Percentiles rank a stretch among this genome's conserved stretches.
Evolutionary conservation across 2,888 invertebrate species (phyloP).

Genomic region (Schrankia costaestrigalis): DNA sequence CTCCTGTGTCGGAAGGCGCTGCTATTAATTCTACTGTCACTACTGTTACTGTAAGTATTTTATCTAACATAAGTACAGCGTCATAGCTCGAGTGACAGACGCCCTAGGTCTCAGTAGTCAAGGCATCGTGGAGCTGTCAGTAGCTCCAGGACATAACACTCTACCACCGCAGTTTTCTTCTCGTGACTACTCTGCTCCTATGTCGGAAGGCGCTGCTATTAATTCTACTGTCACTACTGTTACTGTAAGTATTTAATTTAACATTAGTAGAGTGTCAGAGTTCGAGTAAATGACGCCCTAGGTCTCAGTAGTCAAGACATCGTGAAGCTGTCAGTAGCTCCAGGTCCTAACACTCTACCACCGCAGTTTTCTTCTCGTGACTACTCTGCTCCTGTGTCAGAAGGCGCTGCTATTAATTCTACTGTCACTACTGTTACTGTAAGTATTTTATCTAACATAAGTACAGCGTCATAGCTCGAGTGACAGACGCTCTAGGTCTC

Average conservation of each 20-base stretch:
- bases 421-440: slow-evolving; percentile 89
- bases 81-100: slow-evolving; percentile 92
- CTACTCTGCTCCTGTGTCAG: slow-evolving; percentile 93
- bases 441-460: slow-evolving; percentile 58
- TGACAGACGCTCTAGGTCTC: slow-evolving; percentile 89
- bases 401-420: slow-evolving; percentile 93
- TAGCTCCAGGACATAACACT: slow-evolving; percentile 92
- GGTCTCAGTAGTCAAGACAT: slow-evolving; percentile 92
- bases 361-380: slow-evolving; percentile 90
- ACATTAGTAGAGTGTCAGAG: slow-evolving; percentile 88
- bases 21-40: slow-evolving; percentile 92
- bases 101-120: slow-evolving; percentile 90
- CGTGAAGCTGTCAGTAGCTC: slow-evolving; percentile 90
- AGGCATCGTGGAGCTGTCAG: slow-evolving; percentile 91
- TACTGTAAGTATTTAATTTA: neutral
- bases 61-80: slow-evolving; percentile 84
- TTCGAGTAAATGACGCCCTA: slow-evolving; percentile 90
- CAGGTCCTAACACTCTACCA: slow-evolving; percentile 90
- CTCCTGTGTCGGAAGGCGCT: slow-evolving; percentile 94
- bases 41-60: slow-evolving; percentile 84
- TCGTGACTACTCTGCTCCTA: slow-evolving; percentile 91
- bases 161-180: slow-evolving; percentile 91
- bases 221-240: slow-evolving; percentile 92
- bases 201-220: slow-evolving; percentile 93
- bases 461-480: slow-evolving; percentile 92